A percentile compares a stretch with the other conserved stretches of the same genome.
These are phyloP conservation scores for Muscidifurax raptorellus DNA, from an alignment of 1,140 invertebrate species.

Conservation along the genomic window DNA sequence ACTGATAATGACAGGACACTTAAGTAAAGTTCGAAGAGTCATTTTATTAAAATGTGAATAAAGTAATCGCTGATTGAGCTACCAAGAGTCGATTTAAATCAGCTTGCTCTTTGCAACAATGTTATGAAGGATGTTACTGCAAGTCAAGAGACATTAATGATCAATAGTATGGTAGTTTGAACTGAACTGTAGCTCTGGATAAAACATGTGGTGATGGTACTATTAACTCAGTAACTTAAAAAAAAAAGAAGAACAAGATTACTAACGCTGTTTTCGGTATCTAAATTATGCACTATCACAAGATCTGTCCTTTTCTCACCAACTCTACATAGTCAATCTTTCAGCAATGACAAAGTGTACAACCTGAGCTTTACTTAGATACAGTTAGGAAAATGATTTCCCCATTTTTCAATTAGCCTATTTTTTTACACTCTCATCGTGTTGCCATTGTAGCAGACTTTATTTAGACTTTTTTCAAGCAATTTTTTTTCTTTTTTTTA, in stretches of 20 bases:
- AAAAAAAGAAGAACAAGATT: constrained; percentile 56
- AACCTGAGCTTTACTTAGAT: constrained; percentile 38
- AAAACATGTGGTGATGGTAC: constrained; percentile 70
- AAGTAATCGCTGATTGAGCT: neutral
- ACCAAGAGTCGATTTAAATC: neutral
- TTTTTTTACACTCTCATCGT: constrained; percentile 36
- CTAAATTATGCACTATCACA: constrained; percentile 62
- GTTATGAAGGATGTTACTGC: constrained; percentile 47
- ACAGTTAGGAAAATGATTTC: constrained; percentile 33
- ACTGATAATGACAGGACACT: constrained; percentile 6
- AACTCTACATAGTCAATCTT: constrained; percentile 27
- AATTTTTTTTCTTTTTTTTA: constrained; percentile 39
- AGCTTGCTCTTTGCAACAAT: constrained; percentile 7
- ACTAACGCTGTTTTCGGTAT: constrained; percentile 73
- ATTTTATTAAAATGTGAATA: constrained; percentile 3
- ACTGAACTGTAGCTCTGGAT: constrained; percentile 43
- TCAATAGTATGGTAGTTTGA: constrained; percentile 28
- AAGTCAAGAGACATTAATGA: constrained; percentile 48
- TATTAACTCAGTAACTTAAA: constrained; percentile 67
- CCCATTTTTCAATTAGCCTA: constrained; percentile 30
- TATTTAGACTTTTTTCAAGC: constrained; percentile 15
- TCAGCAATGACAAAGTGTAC: constrained; percentile 44
- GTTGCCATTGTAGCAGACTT: constrained; percentile 31
- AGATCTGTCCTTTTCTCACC: constrained; percentile 51
- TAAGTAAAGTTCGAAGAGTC: constrained; percentile 17